A percentile compares a stretch with the other conserved stretches of the same genome.
These are phyloP conservation scores for Siphlonurus alternatus DNA, from an alignment of 2,888 invertebrate genomes.

Conservation along the genomic window DNA sequence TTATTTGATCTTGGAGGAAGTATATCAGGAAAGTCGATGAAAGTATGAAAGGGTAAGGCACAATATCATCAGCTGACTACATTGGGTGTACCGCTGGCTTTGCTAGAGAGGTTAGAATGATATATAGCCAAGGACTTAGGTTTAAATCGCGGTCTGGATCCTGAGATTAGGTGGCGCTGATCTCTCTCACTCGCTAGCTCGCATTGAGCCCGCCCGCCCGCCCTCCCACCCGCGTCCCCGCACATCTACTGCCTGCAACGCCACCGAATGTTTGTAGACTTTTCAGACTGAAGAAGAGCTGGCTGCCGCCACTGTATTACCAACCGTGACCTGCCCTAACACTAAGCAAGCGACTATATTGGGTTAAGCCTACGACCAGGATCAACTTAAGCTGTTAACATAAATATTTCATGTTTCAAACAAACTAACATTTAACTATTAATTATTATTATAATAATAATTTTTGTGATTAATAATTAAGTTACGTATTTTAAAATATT, in stretches of 20 bases:
- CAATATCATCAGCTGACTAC: not conserved
- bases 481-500: too few species aligned
- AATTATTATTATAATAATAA: too few species aligned
- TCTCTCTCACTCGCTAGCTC: slow-evolving; percentile 1
- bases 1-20: too few species aligned
- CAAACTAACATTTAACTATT: too few species aligned
- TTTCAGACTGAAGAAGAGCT: not conserved
- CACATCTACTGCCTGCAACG: not conserved
- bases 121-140: slow-evolving; percentile 3
- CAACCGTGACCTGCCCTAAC: not conserved
- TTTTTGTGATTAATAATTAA: too few species aligned
- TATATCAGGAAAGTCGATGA: too few species aligned
- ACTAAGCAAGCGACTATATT: not conserved
- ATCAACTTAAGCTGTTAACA: not conserved
- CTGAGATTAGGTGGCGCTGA: not conserved
- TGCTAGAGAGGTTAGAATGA: not conserved
- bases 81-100: not conserved
- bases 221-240: not conserved
- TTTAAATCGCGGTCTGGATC: slow-evolving; percentile 4
- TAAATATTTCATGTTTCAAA: not conserved
- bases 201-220: not conserved
- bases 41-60: not conserved
- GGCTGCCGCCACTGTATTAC: not conserved
- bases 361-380: not conserved
- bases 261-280: not conserved